These are phyloP conservation scores for Sinotaia quadrata DNA, from an alignment of 2,888 invertebrate genomes.

Conservation along the genomic window DNA sequence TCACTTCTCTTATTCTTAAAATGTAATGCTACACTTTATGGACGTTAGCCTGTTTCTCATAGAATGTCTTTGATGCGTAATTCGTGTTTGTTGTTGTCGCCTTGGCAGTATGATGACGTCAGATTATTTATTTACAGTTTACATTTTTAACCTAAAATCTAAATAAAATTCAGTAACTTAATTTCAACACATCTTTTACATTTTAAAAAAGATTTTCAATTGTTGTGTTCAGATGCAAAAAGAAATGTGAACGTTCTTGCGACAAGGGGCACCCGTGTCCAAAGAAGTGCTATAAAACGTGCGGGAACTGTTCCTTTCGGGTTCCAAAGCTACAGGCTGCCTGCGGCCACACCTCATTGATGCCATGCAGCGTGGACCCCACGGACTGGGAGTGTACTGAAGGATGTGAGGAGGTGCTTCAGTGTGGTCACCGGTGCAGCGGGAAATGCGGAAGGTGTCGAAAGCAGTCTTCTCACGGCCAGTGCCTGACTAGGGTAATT, in stretches of 20 bases:
- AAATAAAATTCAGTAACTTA: neutral
- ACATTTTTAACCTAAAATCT: neutral
- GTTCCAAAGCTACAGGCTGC: neutral
- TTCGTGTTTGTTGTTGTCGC: too few relatives aligned
- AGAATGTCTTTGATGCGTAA: too few relatives aligned
- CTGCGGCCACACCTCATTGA: conserved; percentile 16
- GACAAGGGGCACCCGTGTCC: conserved; percentile 13
- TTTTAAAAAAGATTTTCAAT: neutral
- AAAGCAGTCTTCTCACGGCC: neutral
- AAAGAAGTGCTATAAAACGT: conserved; percentile 12
- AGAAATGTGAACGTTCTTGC: conserved; percentile 5
- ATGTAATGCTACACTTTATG: too few relatives aligned
- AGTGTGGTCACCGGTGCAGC: conserved; percentile 25
- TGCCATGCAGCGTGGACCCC: conserved; percentile 12
- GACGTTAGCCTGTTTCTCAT: too few relatives aligned
- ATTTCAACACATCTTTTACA: neutral
- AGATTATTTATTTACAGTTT: too few relatives aligned
- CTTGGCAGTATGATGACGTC: too few relatives aligned
- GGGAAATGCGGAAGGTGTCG: conserved; percentile 27
- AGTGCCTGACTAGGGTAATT: neutral
- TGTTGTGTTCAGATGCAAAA: neutral
- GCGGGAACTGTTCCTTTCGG: neutral
- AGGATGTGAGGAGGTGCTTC: conserved; percentile 2
- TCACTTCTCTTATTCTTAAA: too few relatives aligned
- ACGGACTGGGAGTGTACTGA: conserved; percentile 3